A percentile compares a stretch with the other conserved stretches of the same genome.
Evolutionary conservation across 2,888 invertebrate genomes (phyloP).

Genomic region (Napeogenes inachia): DNA sequence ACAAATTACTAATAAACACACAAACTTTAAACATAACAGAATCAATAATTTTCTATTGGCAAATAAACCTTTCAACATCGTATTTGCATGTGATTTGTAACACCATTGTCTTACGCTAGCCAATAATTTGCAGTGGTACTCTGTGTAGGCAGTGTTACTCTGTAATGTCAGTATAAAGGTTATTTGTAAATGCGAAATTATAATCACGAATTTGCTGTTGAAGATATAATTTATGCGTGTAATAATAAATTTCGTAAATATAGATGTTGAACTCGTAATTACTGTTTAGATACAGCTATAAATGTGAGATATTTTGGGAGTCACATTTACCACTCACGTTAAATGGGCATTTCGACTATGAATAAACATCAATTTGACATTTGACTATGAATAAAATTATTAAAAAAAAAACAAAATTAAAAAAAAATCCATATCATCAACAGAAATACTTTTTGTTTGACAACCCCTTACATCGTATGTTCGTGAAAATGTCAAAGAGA

Average conservation of each 20-base stretch:
- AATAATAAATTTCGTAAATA: slow-evolving; percentile 2
- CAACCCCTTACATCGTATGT: too few relatives aligned
- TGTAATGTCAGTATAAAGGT: background rate
- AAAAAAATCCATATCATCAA: too few relatives aligned
- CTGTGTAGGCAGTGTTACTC: background rate
- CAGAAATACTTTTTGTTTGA: too few relatives aligned
- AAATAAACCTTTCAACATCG: slow-evolving; percentile 5
- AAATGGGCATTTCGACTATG: too few relatives aligned
- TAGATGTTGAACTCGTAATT: background rate
- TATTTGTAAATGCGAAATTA: background rate
- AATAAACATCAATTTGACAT: too few relatives aligned
- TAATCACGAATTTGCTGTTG: slow-evolving; percentile 1
- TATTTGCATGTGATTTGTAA: slow-evolving; percentile 24
- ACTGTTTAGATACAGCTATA: background rate
- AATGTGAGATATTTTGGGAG: background rate
- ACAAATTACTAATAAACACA: background rate
- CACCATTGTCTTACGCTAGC: slow-evolving; percentile 20
- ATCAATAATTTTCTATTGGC: slow-evolving; percentile 6
- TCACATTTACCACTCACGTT: too few relatives aligned
- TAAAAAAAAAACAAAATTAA: too few relatives aligned
- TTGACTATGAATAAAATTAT: too few relatives aligned
- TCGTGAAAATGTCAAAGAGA: too few relatives aligned
- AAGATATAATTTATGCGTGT: background rate
- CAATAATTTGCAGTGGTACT: slow-evolving; percentile 7
- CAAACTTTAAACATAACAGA: background rate